Evolutionary conservation across 2,113 vertebrate species (phyloP).

Genomic region (Cariama cristata): DNA sequence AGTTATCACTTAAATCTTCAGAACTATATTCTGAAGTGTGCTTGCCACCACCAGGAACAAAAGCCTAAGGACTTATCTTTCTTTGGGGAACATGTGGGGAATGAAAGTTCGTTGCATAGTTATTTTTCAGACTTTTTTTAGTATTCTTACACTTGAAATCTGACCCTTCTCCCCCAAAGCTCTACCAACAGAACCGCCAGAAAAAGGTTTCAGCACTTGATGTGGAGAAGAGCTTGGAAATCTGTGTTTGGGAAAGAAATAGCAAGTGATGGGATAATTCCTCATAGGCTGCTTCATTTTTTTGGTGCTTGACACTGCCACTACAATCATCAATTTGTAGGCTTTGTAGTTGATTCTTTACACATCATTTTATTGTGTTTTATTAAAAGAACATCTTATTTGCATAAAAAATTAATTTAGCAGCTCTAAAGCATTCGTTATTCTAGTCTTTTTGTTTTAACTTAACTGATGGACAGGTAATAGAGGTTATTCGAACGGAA

Average conservation of each 20-base stretch:
- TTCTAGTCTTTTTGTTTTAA: background rate
- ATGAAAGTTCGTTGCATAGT: background rate
- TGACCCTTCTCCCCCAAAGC: background rate
- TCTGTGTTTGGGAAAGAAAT: background rate
- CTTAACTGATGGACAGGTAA: background rate
- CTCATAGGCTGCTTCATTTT: background rate
- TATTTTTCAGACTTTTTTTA: background rate
- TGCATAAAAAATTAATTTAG: background rate
- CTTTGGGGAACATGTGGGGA: background rate
- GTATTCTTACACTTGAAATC: background rate
- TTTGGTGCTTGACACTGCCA: background rate
- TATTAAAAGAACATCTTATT: background rate
- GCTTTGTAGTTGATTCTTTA: background rate
- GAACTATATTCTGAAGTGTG: background rate
- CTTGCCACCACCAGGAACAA: background rate
- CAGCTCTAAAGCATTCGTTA: background rate
- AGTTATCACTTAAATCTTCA: background rate
- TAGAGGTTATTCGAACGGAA: background rate
- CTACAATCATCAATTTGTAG: background rate
- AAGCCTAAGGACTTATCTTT: background rate
- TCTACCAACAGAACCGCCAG: background rate
- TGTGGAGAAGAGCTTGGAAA: background rate
- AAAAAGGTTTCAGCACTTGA: background rate
- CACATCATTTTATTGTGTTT: background rate
- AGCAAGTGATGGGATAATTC: background rate